These are phyloP conservation scores for Malacosoma neustria DNA, from an alignment of 2,888 invertebrate species.

Conservation along the genomic window DNA sequence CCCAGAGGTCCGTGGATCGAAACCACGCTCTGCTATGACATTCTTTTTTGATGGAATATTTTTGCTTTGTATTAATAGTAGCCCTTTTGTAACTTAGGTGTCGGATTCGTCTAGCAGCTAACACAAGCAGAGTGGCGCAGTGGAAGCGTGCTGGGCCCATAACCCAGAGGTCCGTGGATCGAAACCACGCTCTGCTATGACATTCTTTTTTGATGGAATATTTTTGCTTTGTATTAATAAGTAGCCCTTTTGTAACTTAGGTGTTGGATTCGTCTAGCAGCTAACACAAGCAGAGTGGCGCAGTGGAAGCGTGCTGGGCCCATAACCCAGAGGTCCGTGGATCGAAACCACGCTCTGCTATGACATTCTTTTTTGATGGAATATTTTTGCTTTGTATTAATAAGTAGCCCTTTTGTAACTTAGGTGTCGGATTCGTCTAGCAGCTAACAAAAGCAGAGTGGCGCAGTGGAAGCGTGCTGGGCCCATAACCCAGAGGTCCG, in stretches of 20 bases:
- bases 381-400: no score
- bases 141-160: constrained; percentile 90
- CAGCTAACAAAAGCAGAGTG: constrained; percentile 66
- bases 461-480: constrained; percentile 90
- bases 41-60: no score
- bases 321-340: constrained; percentile 95
- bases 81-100: no score
- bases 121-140: constrained; percentile 85
- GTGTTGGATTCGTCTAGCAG: background rate
- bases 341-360: constrained; percentile 90
- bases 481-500: constrained; percentile 94
- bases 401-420: no score
- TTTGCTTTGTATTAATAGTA: no score
- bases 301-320: constrained; percentile 90
- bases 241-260: background rate
- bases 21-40: constrained; percentile 82
- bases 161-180: constrained; percentile 95
- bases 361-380: background rate
- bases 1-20: constrained; percentile 95
- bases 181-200: constrained; percentile 86
- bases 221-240: no score
- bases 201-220: background rate
- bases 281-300: constrained; percentile 81
- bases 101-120: background rate
- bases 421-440: background rate